Percentiles rank a stretch among this genome's conserved stretches.
These are phyloP conservation scores for Eupsilia transversa DNA, from an alignment of 2,888 invertebrate species.

Conservation along the genomic window DNA sequence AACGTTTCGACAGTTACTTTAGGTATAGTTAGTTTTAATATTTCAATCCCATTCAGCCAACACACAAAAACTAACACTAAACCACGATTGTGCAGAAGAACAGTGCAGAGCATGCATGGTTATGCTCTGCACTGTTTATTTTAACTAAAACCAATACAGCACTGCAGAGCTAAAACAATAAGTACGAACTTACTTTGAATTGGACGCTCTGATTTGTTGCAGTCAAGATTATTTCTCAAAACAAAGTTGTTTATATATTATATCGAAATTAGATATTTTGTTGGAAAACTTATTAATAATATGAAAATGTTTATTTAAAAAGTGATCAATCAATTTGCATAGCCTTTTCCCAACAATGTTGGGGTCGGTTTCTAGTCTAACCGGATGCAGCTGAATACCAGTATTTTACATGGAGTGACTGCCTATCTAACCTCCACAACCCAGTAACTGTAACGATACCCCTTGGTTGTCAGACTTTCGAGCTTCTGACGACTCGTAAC, in stretches of 20 bases:
- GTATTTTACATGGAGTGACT: no score
- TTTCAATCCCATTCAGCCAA: neutral
- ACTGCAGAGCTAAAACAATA: neutral
- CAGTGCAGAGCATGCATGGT: no score
- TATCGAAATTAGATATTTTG: neutral
- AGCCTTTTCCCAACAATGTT: no score
- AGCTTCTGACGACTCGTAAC: no score
- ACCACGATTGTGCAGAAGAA: no score
- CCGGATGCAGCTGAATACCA: no score
- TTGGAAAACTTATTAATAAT: neutral
- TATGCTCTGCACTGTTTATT: neutral
- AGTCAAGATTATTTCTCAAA: slow-evolving; percentile 1
- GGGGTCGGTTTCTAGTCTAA: no score
- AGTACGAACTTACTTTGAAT: neutral
- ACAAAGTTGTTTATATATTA: neutral
- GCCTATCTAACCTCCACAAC: no score
- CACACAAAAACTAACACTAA: neutral
- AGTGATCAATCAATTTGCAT: no score
- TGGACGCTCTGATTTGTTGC: neutral
- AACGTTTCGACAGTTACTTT: neutral
- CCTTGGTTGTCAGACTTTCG: no score
- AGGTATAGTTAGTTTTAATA: neutral
- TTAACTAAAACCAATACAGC: neutral
- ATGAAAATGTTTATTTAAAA: neutral
- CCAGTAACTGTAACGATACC: no score